A percentile compares a stretch with the other conserved stretches of the same genome.
phyloP scores from a whole-genome alignment of 1,140 invertebrate genomes.

The Megalopta genalis region DNA sequence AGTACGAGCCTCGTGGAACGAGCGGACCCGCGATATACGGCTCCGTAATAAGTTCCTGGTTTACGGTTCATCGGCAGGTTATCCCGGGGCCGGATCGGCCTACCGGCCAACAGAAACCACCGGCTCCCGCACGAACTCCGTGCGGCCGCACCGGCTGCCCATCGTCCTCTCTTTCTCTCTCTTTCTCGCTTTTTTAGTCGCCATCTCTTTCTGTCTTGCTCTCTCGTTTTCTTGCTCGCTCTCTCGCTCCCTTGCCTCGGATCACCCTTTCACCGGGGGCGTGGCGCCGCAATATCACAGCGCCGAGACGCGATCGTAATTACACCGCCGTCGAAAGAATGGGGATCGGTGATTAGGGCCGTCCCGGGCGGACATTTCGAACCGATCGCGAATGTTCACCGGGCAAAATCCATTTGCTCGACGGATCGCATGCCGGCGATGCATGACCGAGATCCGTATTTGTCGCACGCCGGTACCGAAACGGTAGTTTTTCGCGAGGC shows the following conservation, averaged over 20 bases:
- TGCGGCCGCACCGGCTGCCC: neutral
- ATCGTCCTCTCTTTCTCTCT: neutral
- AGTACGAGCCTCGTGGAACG: too few species aligned
- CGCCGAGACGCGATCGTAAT: conserved; percentile 51
- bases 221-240: conserved; percentile 10
- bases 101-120: conserved; percentile 65
- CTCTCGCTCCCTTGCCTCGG: conserved; percentile 48
- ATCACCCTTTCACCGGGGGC: conserved; percentile 69
- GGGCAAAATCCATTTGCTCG: too few species aligned
- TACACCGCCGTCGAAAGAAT: conserved; percentile 52
- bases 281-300: conserved; percentile 67
- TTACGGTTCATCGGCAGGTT: conserved; percentile 75
- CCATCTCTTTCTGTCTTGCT: neutral
- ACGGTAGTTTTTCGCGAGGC: too few species aligned
- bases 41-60: conserved; percentile 74
- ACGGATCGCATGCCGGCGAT: too few species aligned
- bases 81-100: conserved; percentile 63
- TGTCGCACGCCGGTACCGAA: too few species aligned
- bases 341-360: conserved; percentile 36
- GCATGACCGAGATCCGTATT: too few species aligned
- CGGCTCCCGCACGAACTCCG: conserved; percentile 49
- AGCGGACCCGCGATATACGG: conserved; percentile 16
- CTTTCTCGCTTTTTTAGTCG: neutral
- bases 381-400: neutral
- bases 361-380: neutral